Evolutionary conservation across 2,888 invertebrate species (phyloP), one percentile per base, ranked within the genome.

Genomic region (Unio delphinus): DNA sequence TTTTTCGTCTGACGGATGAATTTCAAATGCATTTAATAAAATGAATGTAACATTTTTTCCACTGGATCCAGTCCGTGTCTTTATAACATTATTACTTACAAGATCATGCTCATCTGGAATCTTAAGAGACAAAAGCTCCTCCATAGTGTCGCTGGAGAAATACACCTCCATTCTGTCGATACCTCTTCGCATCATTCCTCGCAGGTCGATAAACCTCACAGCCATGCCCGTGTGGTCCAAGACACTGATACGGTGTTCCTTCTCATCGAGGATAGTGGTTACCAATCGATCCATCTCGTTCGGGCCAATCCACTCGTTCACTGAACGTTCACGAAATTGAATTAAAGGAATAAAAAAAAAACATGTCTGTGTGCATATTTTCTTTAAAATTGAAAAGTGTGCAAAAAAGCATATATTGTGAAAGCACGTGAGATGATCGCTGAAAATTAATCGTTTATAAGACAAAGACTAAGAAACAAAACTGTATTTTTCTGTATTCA

Each of bases 261-360:
- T 55, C 6, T 72, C 65, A 20, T 84, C 81, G 20, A 86, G 73
- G 1, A 76, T 69, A 11, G 87, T 72, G 30, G 77, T 74, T 0
- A 87, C 81, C 58, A 81, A 75, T 45, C 84, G 66, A 56, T 82
- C 82, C 4, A 79, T 79, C 11, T 82, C 75, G 26, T 81, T 82
- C 8, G 56, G 64, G 4, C 83, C 86, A 28, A 85, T 72, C 87
- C 87, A 87, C 64, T 88, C 88, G 17, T 78, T 63, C 8, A 83
- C 88, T 88, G 74, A 6, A 69, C 15, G 45, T 45, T 45, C 15
- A 45, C 8, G 11, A 15, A 45, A 11, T 45, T 45, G 45, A 45
- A 11, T 45, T 3, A 45, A 15, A 15, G 45, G 45, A 45, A 45
- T 15, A 45, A 15, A 45, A 45, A 0, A 3, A 45, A 45, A 11